Base-by-base conservation (phyloP, 2,113 vertebrate species). In the Alouatta palliata region DNA sequence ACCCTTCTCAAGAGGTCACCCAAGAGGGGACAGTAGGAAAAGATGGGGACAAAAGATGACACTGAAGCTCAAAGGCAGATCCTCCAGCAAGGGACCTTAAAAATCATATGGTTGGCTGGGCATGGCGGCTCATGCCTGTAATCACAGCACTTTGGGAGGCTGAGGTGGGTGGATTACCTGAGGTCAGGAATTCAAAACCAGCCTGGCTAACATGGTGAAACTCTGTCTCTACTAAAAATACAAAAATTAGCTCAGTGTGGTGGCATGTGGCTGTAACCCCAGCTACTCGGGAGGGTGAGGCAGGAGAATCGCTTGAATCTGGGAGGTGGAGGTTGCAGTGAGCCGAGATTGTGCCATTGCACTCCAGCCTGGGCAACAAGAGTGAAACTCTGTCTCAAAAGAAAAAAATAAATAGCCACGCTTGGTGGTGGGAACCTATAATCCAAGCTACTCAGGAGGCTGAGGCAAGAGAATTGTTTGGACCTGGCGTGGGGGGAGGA, bases 401-500 rank as follows among this genome's bases (percentile, higher is more conserved):
- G 14, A 68, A 68, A 35, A 4, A 32, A 68, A 68, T n/a, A n/a
- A n/a, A 68, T 7, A 68, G 32, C 66, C 66, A 35, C 32, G 14
- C 16, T 0, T 35, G 32, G 66, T 35, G 32, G 66, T 30, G 7
- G 13, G 32, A 1, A 35, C 66, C 32, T 68, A 19, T 35, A n/a
- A 19, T 68, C 14, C 30, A 16, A 68, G 66, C 32, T 68, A n/a
- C 66, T 68, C 7, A 3, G 66, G 66, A 68, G 32, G 66, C 2
- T 68, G 32, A 68, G 7, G 66, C 30, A 68, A 32, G 66, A 68
- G 70, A 40, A 73, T 23, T 2, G 1, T 20, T 73, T 73, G 70
- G 40, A 20, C 37, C 20, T 37, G 2, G 35, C 1, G 4, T 10
- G 35, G 19, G 70, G n/a, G 1, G 0, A 20, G 27, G 12, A 6